Base-by-base conservation (phyloP, 2,888 invertebrate species). In the Tipula confusa region DNA sequence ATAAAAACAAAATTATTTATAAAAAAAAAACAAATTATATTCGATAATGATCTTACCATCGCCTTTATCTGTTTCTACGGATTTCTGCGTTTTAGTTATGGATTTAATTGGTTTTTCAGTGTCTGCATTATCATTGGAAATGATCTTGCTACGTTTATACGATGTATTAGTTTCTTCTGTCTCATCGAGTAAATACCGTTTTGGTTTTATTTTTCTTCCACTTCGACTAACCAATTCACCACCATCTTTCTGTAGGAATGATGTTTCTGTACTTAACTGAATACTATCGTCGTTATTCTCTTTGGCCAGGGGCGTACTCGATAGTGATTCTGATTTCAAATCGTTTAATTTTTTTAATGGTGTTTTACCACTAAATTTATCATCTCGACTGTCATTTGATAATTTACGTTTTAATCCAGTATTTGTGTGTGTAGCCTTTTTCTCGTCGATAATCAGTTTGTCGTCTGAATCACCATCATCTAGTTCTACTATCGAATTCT, bases 201-300 rank as follows among this genome's bases (percentile, higher is more conserved):
- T 94, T 0, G 94, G 94, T 85, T 94, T 93, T 84, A 95, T 93
- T 89, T 94, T 95, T 83, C 95, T 91, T 0, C 95, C 94, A 86
- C 94, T 94, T 84, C 94, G 91, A 87, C 94, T 93, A 9, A 93
- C 92, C 29, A 93, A 88, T 87, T 93, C 92, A 2, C 91, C 18
- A 15, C 9, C 82, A 1, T 82, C 33, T 33, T 33, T 18, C 11
- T 33, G 31, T 15, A 29, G 29, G 18, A 33, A 24, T 33, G 29
- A 18, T 18, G 31, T 31, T 31, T 29, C 82, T 33, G 82, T 82
- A 24, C 6, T 79, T 80, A 31, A 7, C 6, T 29, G 31, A n/a
- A 29, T 15, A n/a, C 29, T 29, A 29, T 80, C 80, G 6, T 80
- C 31, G 15, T 29, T 29, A 24, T 79, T 80, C 15, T 29, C 31